These are phyloP conservation scores for Amphiprion ocellaris DNA, from an alignment of 2,113 vertebrate species.

Conservation along the genomic window DNA sequence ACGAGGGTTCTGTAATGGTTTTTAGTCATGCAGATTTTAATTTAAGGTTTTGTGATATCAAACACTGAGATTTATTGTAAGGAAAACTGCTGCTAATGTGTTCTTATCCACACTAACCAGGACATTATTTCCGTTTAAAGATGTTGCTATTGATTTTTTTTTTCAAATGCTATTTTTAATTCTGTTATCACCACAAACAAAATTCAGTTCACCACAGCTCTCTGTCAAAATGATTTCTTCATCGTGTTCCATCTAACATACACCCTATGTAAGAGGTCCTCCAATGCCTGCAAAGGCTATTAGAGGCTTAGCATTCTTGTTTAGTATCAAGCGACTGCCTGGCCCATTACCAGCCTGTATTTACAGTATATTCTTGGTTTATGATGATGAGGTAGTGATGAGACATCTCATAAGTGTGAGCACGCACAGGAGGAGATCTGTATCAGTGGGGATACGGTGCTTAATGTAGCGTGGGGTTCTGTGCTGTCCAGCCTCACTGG, in stretches of 20 bases:
- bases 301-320: constrained; percentile 8
- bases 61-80: neutral
- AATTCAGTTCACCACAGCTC: neutral
- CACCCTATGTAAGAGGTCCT: constrained; percentile 1
- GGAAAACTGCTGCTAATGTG: neutral
- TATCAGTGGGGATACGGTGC: constrained; percentile 50
- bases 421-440: constrained; percentile 60
- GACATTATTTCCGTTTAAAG: neutral
- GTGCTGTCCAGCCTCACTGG: constrained; percentile 41
- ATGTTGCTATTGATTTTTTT: neutral
- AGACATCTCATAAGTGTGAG: constrained; percentile 38
- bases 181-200: neutral
- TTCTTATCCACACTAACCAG: constrained; percentile 2
- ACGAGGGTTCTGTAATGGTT: neutral
- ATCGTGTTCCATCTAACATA: neutral
- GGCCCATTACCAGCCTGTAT: constrained; percentile 48
- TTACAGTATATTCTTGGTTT: constrained; percentile 55
- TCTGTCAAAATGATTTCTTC: neutral
- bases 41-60: constrained; percentile 8
- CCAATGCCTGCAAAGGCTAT: neutral
- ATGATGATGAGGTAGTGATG: constrained; percentile 50
- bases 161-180: neutral
- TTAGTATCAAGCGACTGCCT: constrained; percentile 43
- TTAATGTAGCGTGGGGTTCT: constrained; percentile 55
- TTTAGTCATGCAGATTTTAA: neutral